Conservation (phyloP, 2,797 vertebrate species). For the Poecilia velifera region DNA sequence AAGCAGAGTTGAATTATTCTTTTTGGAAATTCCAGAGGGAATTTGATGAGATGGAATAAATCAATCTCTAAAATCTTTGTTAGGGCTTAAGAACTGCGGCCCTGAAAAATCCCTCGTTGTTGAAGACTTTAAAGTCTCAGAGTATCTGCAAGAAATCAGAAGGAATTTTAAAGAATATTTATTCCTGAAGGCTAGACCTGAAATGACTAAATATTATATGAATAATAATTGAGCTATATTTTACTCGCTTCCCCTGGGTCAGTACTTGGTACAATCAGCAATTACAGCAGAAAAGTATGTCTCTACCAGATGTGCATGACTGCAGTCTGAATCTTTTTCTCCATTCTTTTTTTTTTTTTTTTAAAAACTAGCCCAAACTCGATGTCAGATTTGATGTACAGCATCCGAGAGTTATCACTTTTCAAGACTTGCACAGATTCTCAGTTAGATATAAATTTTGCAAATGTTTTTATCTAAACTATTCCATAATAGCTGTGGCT, state of each 20-base stretch:
- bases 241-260: not conserved
- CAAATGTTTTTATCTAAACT: not conserved
- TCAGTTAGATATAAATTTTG: not conserved
- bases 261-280: not conserved
- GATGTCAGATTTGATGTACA: not conserved
- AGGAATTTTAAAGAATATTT: not conserved
- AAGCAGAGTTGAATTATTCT: not conserved
- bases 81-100: not conserved
- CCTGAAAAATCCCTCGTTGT: not conserved
- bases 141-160: not conserved
- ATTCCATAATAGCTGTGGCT: not conserved
- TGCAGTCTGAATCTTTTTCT: not conserved
- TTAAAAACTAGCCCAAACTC: not conserved
- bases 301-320: not conserved
- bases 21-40: not conserved
- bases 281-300: not conserved
- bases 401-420: not conserved
- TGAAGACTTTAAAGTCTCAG: not conserved
- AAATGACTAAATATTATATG: not conserved
- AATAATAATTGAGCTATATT: not conserved
- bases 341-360: not conserved
- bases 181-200: not conserved
- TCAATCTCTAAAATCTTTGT: not conserved
- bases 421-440: not conserved
- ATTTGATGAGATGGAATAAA: not conserved